phyloP scores from a whole-genome alignment of 2,797 vertebrate genomes.

The Gobio occitaniae region DNA sequence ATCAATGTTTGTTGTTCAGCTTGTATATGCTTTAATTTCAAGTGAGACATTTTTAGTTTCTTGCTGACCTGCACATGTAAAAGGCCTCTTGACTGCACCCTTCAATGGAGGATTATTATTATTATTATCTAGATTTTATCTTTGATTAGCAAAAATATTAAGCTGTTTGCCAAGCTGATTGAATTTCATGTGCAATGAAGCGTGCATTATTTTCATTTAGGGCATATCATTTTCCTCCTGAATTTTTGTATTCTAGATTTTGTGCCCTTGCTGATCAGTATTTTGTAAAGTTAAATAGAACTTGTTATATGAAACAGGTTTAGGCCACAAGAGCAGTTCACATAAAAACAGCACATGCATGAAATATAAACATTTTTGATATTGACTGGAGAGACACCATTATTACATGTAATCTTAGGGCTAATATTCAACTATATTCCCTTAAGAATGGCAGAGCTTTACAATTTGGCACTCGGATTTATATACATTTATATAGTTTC shows the following conservation, averaged over 20 bases:
- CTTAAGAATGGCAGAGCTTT: not conserved
- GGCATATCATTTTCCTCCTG: not conserved
- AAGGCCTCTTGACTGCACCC: conserved; percentile 32
- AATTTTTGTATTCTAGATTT: not conserved
- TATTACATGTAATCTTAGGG: conserved; percentile 4
- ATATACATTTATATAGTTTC: not conserved
- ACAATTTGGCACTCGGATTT: not conserved
- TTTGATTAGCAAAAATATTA: conserved; percentile 6
- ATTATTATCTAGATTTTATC: not conserved
- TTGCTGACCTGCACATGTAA: not conserved
- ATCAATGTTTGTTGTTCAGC: not conserved
- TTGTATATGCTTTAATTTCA: conserved; percentile 8
- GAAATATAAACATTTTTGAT: not conserved
- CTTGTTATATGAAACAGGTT: not conserved
- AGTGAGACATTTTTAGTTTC: not conserved
- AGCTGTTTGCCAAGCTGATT: conserved; percentile 23
- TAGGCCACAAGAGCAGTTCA: not conserved
- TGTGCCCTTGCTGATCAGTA: not conserved
- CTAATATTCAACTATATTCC: not conserved
- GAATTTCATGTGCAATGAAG: not conserved
- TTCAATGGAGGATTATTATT: not conserved
- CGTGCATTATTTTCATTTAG: not conserved
- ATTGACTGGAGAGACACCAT: not conserved
- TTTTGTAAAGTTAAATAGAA: not conserved
- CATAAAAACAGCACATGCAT: not conserved